These are phyloP conservation scores for Diadophis punctatus DNA, from an alignment of 2,113 vertebrate genomes.

Conservation along the genomic window DNA sequence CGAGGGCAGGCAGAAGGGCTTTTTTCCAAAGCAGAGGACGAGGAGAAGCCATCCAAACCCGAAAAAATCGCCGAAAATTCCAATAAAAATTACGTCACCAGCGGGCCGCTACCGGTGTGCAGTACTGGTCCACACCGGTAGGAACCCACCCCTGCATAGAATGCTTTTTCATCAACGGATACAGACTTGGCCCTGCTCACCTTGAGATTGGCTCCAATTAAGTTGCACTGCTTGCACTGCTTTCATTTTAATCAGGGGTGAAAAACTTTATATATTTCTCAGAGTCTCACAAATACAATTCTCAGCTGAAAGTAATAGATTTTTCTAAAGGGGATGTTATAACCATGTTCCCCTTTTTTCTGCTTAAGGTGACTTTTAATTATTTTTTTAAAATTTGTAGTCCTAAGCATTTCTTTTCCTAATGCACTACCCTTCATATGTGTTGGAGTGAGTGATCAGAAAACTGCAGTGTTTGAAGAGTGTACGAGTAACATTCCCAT, in stretches of 20 bases:
- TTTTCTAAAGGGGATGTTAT: neutral
- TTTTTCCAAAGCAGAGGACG: no score
- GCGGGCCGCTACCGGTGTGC: no score
- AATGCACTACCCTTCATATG: neutral
- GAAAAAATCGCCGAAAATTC: no score
- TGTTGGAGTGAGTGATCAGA: neutral
- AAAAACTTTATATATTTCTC: rapidly evolving
- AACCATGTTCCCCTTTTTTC: neutral
- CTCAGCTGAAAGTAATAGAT: neutral
- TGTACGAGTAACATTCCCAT: neutral
- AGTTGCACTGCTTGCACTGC: neutral
- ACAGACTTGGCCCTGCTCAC: neutral
- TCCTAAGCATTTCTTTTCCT: neutral
- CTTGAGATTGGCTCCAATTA: neutral
- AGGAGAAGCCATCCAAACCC: no score
- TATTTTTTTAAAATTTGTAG: neutral
- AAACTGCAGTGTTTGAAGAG: neutral
- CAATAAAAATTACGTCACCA: no score
- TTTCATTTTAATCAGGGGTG: neutral
- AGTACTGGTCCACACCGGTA: no score
- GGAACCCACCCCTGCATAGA: no score
- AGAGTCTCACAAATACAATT: neutral
- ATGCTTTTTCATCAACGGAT: neutral
- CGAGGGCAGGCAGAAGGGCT: no score
- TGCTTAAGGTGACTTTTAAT: neutral